Conservation (phyloP, 2,797 vertebrate species). For the Pangasius djambal region DNA sequence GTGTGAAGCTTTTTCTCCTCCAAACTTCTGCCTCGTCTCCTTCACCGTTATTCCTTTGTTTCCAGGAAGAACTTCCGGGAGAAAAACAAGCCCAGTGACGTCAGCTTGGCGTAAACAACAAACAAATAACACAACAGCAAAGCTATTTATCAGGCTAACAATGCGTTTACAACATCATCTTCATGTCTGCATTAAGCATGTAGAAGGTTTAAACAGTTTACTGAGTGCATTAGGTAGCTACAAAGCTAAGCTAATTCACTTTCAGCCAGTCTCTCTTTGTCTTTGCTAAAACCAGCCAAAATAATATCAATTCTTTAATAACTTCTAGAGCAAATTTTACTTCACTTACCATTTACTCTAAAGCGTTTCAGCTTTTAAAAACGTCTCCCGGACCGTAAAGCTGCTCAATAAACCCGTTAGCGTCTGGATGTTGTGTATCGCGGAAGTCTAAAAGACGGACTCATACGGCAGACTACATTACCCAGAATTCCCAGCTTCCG, state of each 20-base stretch:
- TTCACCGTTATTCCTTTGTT: constrained; percentile 6
- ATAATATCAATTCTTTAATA: neutral
- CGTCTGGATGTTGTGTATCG: neutral
- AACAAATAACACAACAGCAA: neutral
- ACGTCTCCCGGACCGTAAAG: neutral
- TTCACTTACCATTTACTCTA: neutral
- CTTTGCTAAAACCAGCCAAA: neutral
- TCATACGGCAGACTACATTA: neutral
- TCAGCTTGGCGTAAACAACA: constrained; percentile 10
- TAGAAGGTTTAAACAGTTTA: neutral
- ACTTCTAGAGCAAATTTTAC: neutral
- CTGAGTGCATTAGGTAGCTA: neutral
- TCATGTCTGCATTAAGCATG: no score
- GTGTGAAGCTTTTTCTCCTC: neutral
- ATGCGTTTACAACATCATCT: neutral
- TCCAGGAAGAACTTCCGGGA: constrained; percentile 20
- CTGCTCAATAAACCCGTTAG: neutral
- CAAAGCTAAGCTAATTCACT: neutral
- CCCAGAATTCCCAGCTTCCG: constrained; percentile 11
- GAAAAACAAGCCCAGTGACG: neutral
- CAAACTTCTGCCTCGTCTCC: neutral
- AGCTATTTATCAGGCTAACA: neutral
- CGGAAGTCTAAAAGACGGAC: neutral
- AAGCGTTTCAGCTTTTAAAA: neutral
- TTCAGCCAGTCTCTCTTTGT: neutral